phyloP scores from a whole-genome alignment of 2,888 invertebrate genomes.

The Xestia rhomboidea region DNA sequence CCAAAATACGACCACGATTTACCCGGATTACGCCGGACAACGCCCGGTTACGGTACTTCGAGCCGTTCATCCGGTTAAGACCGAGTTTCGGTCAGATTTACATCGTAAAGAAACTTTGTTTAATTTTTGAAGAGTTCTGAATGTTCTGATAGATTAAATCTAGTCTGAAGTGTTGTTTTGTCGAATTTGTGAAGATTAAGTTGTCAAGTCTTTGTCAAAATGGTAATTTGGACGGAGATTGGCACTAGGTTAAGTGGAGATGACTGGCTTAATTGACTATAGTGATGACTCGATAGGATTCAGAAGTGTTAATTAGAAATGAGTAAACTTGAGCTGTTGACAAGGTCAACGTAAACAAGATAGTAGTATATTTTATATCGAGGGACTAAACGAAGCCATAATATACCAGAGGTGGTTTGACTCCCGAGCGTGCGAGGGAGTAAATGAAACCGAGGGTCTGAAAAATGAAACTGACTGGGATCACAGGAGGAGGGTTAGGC shows the following conservation, averaged over 20 bases:
- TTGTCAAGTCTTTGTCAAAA: conserved; percentile 34
- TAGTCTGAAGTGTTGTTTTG: conserved; percentile 22
- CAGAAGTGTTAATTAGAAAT: not conserved
- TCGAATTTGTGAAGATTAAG: conserved; percentile 23
- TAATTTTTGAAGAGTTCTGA: conserved; percentile 40
- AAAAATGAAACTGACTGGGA: no score
- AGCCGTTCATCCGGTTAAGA: conserved; percentile 57
- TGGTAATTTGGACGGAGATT: conserved; percentile 35
- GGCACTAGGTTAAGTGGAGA: conserved; percentile 3
- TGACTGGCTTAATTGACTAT: conserved; percentile 17
- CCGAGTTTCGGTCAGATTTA: conserved; percentile 53
- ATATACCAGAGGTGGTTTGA: no score
- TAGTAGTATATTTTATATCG: no score
- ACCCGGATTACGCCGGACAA: conserved; percentile 64
- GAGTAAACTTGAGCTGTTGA: not conserved
- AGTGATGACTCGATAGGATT: not conserved
- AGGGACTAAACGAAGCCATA: no score
- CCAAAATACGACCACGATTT: conserved; percentile 61
- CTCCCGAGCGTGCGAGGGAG: no score
- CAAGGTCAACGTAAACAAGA: not conserved
- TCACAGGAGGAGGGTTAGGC: no score
- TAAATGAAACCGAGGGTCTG: no score
- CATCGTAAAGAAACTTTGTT: conserved; percentile 50
- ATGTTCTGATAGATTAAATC: conserved; percentile 38
- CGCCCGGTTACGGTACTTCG: conserved; percentile 54